phyloP scores from a whole-genome alignment of 2,113 vertebrate species.

The Gobiocypris rarus region DNA sequence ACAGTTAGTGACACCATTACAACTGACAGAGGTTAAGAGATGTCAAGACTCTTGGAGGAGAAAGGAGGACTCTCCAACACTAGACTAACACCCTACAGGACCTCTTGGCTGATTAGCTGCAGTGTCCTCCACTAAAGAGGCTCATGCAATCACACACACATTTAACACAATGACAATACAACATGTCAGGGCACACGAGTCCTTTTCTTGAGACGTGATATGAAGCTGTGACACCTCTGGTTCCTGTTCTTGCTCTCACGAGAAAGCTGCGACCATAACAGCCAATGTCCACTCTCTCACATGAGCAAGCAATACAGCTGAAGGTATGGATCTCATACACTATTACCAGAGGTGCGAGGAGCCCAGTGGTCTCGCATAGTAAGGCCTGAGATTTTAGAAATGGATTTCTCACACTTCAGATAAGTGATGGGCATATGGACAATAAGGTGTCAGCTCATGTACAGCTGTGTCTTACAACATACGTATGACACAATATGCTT shows the following conservation, averaged over 20 bases:
- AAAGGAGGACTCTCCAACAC: conserved; percentile 73
- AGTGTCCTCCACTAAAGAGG: conserved; percentile 64
- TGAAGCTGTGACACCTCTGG: background rate
- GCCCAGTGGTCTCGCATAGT: conserved; percentile 9
- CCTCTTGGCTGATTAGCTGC: conserved; percentile 75
- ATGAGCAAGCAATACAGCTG: conserved; percentile 50
- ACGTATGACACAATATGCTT: background rate
- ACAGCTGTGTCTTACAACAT: background rate
- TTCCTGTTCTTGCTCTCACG: background rate
- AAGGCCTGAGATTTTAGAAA: conserved; percentile 58
- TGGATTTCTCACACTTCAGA: conserved; percentile 79
- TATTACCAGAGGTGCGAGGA: conserved; percentile 55
- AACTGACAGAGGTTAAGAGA: conserved; percentile 79
- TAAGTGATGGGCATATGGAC: conserved; percentile 68
- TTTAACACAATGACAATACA: conserved; percentile 14
- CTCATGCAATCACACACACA: conserved; percentile 60
- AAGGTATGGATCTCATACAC: conserved; percentile 67
- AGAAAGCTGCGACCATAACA: conserved; percentile 22
- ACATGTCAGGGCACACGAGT: conserved; percentile 20
- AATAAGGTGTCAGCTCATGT: conserved; percentile 67
- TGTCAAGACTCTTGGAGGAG: conserved; percentile 73
- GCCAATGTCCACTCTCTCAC: conserved; percentile 27
- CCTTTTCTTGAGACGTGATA: background rate
- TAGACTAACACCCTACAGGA: conserved; percentile 67
- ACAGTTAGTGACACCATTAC: conserved; percentile 55